Conservation (phyloP, 2,797 vertebrate genomes). For the Lepidocolaptes lacrymiger region DNA sequence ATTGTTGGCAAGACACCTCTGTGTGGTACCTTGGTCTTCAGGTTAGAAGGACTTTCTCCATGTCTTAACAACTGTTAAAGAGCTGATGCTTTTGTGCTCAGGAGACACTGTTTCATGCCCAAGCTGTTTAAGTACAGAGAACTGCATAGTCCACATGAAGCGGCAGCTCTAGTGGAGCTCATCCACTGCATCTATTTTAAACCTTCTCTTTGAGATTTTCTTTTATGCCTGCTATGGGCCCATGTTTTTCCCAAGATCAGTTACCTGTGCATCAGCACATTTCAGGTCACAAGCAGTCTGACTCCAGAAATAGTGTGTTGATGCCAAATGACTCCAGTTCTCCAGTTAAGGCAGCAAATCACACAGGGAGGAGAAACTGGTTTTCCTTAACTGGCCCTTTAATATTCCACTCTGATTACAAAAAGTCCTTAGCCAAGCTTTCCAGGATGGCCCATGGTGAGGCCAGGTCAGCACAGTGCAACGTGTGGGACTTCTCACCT, state of each 20-base stretch:
- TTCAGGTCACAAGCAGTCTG: neutral
- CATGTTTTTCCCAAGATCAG: neutral
- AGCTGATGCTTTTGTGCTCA: neutral
- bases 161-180: neutral
- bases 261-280: constrained; percentile 55
- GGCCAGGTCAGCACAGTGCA: neutral
- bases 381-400: neutral
- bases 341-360: constrained; percentile 10
- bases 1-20: too few relatives aligned
- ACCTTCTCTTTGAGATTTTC: neutral
- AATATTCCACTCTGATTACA: neutral
- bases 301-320: constrained; percentile 54
- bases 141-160: neutral
- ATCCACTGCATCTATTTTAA: constrained; percentile 27
- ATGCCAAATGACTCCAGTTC: constrained; percentile 1
- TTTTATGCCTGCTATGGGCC: neutral
- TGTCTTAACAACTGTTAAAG: neutral
- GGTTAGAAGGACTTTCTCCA: neutral
- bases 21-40: neutral
- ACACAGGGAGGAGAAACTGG: neutral
- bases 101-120: neutral
- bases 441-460: neutral
- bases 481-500: neutral
- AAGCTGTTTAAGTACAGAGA: neutral
- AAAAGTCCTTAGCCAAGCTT: neutral